These are phyloP conservation scores for Liparis tanakae DNA, from an alignment of 2,797 vertebrate genomes.

Conservation along the genomic window DNA sequence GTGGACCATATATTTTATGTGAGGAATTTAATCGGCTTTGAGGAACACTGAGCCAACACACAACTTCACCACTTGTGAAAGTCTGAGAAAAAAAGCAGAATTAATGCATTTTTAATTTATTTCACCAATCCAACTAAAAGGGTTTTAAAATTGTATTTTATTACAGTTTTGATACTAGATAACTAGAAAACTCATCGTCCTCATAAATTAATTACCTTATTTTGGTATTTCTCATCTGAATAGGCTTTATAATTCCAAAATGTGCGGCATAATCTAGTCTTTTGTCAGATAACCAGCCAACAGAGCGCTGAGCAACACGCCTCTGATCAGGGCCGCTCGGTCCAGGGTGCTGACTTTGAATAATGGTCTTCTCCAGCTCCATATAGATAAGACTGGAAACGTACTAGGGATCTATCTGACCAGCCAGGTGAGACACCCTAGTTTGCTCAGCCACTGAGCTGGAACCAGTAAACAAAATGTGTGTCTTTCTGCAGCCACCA, in stretches of 20 bases:
- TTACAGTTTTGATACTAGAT: not conserved
- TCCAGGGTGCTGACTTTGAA: conserved; percentile 67
- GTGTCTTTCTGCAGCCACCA: conserved; percentile 34
- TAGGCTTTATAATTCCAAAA: conserved; percentile 17
- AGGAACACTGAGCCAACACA: conserved; percentile 11
- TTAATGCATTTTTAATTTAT: not conserved
- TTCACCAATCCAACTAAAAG: not conserved
- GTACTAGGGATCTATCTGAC: conserved; percentile 63
- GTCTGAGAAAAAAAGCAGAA: not conserved
- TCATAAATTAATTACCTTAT: not conserved
- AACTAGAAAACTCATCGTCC: not conserved
- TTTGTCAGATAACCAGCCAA: conserved; percentile 44
- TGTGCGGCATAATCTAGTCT: conserved; percentile 44
- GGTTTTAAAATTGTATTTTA: not conserved
- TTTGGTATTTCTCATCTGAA: conserved; percentile 1
- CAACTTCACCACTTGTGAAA: not conserved
- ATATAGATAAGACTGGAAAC: conserved; percentile 64
- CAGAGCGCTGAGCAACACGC: conserved; percentile 45
- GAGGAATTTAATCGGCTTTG: conserved; percentile 19
- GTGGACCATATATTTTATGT: not conserved
- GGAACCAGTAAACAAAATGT: conserved; percentile 59
- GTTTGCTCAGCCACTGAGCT: conserved; percentile 66
- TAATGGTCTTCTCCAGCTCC: conserved; percentile 57
- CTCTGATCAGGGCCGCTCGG: conserved; percentile 27
- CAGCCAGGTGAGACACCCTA: conserved; percentile 59